Evolutionary conservation across 2,888 invertebrate species (phyloP).

Genomic region (Candidula unifasciata): DNA sequence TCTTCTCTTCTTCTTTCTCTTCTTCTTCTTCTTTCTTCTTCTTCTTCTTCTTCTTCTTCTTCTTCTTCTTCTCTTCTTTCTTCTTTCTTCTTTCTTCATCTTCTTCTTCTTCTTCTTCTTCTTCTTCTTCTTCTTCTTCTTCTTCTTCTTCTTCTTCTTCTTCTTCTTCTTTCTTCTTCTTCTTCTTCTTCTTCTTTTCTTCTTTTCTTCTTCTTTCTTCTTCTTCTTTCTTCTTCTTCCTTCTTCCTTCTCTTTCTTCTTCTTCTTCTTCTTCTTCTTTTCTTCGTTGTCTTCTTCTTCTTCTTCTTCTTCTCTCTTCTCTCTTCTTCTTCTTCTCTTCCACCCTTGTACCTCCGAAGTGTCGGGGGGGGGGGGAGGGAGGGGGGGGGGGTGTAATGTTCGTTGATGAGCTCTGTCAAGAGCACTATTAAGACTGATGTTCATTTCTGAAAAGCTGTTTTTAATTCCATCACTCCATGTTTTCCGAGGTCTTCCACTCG

Average conservation of each 20-base stretch:
- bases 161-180: not conserved
- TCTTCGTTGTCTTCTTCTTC: not conserved
- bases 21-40: not conserved
- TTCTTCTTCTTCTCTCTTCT: not conserved
- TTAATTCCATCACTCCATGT: too few species aligned
- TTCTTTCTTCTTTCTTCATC: not conserved
- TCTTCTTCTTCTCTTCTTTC: not conserved
- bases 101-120: not conserved
- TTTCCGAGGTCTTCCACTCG: too few species aligned
- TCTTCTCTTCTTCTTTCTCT: not conserved
- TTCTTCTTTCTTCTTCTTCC: not conserved
- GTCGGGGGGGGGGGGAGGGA: too few species aligned
- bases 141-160: not conserved
- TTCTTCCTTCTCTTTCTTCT: not conserved
- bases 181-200: not conserved
- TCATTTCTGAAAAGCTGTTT: too few species aligned
- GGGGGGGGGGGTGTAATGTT: too few species aligned
- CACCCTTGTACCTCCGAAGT: too few species aligned
- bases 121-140: not conserved
- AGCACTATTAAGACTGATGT: too few species aligned
- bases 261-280: not conserved
- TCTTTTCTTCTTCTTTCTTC: not conserved
- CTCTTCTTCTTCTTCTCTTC: not conserved
- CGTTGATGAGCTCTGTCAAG: too few species aligned
- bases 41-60: not conserved